Evolutionary conservation across 2,113 vertebrate species (phyloP), one percentile per base, ranked within the genome.

Genomic region (Microcebus jonahi): DNA sequence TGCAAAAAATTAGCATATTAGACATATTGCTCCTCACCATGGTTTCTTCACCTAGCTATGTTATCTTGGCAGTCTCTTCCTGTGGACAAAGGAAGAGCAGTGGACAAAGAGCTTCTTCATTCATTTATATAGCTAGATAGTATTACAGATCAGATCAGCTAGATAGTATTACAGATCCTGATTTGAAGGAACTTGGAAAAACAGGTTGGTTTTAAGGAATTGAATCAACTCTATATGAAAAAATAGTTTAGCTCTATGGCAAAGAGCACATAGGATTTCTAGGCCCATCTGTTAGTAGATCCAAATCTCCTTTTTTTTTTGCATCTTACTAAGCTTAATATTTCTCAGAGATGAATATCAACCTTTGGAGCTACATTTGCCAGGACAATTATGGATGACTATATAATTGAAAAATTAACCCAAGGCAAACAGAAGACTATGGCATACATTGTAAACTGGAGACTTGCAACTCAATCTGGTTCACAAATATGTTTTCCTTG

Each of bases 1-100:
- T 25, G 79, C 63, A 90, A 65, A 90, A 90, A 95, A 53, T 8
- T 36, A n/a, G 59, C 70, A 90, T 25, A 84, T 85, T 93, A 75
- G 39, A 68, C 31, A 84, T 53, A 61, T 2, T 88, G 36, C 34
- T 90, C 36, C 73, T 36, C 17, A 55, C 29, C 5, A 77, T 90
- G 48, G 20, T 48, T 79, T 86, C 42, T 90, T 80, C 17, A 71
- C 14, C 8, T 63, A 68, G 65, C 8, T 34, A 45, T 61, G 15
- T 79, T 79, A 45, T 76, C 31, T 55, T 96, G 20, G 55, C 36
- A 36, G 20, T 55, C 50, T 65, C 82, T 42, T 83, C n/a, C 45
- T 65, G 3, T 25, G 45, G 45, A 45, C 45, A 45, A 45, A 45
- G 45, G 45, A 45, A 45, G 45, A 45, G 45, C 45, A 45, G 8